Evolutionary conservation across 2,113 vertebrate species (phyloP), one percentile per base, ranked within the genome.

Genomic region (Syngnathoides biaculeatus): DNA sequence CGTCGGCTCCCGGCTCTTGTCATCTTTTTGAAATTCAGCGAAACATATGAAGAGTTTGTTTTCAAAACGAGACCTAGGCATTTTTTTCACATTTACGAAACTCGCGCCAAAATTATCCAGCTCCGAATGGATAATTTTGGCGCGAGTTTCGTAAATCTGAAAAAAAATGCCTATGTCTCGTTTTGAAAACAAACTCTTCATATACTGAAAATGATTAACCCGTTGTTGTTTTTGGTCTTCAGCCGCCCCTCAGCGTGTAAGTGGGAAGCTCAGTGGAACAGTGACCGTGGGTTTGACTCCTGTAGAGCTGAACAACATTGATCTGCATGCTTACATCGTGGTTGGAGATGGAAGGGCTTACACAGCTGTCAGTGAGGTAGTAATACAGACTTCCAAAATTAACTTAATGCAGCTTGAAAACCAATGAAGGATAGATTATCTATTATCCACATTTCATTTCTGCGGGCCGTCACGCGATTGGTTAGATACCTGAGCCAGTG

Each of bases 181-280:
- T n/a, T n/a, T n/a, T n/a, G n/a, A n/a, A n/a, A n/a, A n/a, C n/a
- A n/a, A n/a, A n/a, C n/a, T n/a, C n/a, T n/a, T n/a, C n/a, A n/a
- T n/a, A n/a, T 9, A 38, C 5, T 15, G 2, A 52, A 6, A 35
- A 6, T 53, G 19, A 12, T 62, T 3, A 26, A 14, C 24, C 26
- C 3, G 1, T 42, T 45, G 15, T 26, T 14, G 2, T 61, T 27
- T 27, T 39, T 55, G 1, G 47, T 65, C 8, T 60, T 3, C 74
- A 98, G 97, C 96, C 14, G 93, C 92, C 0, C 95, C 95, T 50
- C 95, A 96, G 65, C 94, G 95, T 8, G 95, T 98, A 27, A 98
- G 95, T 9, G 97, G 96, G 7, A 98, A 97, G 83, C 94, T 98
- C 76, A 96, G 88, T 0, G 97, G 96, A 1, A 90, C 84, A 2